Percentiles rank a stretch among this genome's conserved stretches.
These are phyloP conservation scores for Cosmia trapezina DNA, from an alignment of 2,888 invertebrate genomes.

Conservation along the genomic window DNA sequence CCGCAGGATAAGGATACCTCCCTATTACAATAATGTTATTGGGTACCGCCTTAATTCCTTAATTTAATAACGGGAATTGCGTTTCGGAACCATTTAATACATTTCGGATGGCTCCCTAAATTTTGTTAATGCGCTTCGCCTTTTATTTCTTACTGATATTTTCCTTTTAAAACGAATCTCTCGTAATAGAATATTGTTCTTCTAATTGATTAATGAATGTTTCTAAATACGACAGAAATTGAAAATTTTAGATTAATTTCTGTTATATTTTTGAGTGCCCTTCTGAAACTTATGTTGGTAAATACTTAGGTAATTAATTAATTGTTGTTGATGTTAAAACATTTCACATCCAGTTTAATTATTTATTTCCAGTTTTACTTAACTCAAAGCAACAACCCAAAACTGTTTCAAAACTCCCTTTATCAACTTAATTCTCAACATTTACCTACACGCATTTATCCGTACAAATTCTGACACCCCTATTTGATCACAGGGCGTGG, in stretches of 20 bases:
- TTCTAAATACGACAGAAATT: slow-evolving; percentile 47
- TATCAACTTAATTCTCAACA: background rate
- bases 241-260: slow-evolving; percentile 38
- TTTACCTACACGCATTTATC: slow-evolving; percentile 1
- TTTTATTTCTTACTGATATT: slow-evolving; percentile 62
- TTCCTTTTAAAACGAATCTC: slow-evolving; percentile 51
- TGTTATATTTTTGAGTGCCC: slow-evolving; percentile 32
- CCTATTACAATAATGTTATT: slow-evolving; percentile 84
- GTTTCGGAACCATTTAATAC: slow-evolving; percentile 64
- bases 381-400: background rate
- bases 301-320: slow-evolving; percentile 28
- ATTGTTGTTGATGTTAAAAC: background rate
- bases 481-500: slow-evolving; percentile 90
- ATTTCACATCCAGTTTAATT: background rate
- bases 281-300: slow-evolving; percentile 27
- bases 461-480: slow-evolving; percentile 21
- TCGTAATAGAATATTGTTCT: slow-evolving; percentile 41
- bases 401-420: background rate
- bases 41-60: slow-evolving; percentile 77
- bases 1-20: slow-evolving; percentile 76
- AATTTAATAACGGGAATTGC: slow-evolving; percentile 74
- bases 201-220: slow-evolving; percentile 61
- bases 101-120: slow-evolving; percentile 62
- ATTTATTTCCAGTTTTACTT: background rate
- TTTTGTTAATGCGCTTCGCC: slow-evolving; percentile 62